These are phyloP conservation scores for Hippoglossus hippoglossus DNA, from an alignment of 2,797 vertebrate species.

Conservation along the genomic window DNA sequence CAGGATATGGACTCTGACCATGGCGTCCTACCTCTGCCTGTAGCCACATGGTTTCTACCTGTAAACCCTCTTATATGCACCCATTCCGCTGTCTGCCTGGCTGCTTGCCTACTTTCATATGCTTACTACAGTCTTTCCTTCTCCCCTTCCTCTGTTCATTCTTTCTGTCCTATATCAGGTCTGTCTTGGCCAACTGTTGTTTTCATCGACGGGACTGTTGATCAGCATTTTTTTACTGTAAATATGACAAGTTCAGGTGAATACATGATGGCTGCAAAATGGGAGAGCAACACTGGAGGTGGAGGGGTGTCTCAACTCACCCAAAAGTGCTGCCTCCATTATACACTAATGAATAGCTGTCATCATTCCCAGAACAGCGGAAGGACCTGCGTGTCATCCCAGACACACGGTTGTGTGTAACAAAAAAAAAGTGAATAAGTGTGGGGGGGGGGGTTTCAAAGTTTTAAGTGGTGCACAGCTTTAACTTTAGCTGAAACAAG, in stretches of 20 bases:
- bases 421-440: conserved; percentile 24
- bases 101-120: conserved; percentile 50
- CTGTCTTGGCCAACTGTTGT: conserved; percentile 13
- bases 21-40: conserved; percentile 72
- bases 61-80: conserved; percentile 70
- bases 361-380: conserved; percentile 32
- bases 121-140: conserved; percentile 17
- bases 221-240: conserved; percentile 48
- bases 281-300: conserved; percentile 15
- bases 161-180: conserved; percentile 20
- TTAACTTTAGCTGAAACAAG: conserved; percentile 56
- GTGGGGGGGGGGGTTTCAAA: not conserved
- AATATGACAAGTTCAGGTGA: conserved; percentile 47
- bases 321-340: conserved; percentile 27
- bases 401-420: conserved; percentile 11
- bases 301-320: conserved; percentile 28
- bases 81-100: conserved; percentile 61
- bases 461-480: conserved; percentile 30
- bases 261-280: conserved; percentile 62
- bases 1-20: conserved; percentile 81
- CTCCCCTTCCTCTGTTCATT: conserved; percentile 9
- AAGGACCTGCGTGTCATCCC: conserved; percentile 26
- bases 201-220: conserved; percentile 15
- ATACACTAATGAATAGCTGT: conserved; percentile 54
- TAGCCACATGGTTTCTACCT: conserved; percentile 81